These are phyloP conservation scores for Pseudorectes ferrugineus DNA, from an alignment of 2,113 vertebrate species.

Conservation along the genomic window DNA sequence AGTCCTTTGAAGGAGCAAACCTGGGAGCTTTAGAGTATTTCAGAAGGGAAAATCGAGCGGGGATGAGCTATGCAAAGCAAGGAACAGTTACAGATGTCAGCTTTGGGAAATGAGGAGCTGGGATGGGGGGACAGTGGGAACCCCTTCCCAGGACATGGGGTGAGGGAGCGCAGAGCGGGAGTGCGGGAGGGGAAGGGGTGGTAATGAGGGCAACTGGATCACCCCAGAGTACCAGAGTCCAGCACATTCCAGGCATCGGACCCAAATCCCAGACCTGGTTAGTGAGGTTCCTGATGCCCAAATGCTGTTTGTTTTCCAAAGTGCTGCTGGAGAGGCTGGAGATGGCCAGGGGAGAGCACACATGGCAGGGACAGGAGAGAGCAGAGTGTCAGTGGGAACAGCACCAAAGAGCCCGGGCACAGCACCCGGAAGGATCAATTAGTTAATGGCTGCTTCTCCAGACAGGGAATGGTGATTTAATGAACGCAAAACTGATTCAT, in stretches of 20 bases:
- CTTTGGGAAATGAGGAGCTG: not conserved
- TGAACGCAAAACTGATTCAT: conserved; percentile 20
- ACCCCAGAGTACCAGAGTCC: not conserved
- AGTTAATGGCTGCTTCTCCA: not conserved
- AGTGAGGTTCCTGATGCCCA: not conserved
- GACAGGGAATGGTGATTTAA: conserved; percentile 21
- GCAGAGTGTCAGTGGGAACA: not conserved
- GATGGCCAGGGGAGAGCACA: too few species aligned
- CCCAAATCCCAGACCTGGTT: not conserved
- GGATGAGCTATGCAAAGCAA: not conserved
- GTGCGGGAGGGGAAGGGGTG: accelerated
- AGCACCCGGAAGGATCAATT: not conserved
- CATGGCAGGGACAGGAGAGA: not conserved
- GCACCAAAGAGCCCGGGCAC: not conserved
- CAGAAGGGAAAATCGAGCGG: not conserved
- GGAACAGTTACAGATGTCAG: not conserved
- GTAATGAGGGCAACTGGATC: too few species aligned
- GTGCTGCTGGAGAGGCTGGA: not conserved
- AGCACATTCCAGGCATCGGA: not conserved
- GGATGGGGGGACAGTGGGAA: not conserved
- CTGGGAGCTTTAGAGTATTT: not conserved
- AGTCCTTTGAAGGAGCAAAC: conserved; percentile 3
- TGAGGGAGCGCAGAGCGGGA: not conserved
- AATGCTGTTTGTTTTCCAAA: not conserved
- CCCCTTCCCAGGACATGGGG: not conserved